Evolutionary conservation across 2,113 vertebrate genomes (phyloP).

Genomic region (Macquaria ambigua): DNA sequence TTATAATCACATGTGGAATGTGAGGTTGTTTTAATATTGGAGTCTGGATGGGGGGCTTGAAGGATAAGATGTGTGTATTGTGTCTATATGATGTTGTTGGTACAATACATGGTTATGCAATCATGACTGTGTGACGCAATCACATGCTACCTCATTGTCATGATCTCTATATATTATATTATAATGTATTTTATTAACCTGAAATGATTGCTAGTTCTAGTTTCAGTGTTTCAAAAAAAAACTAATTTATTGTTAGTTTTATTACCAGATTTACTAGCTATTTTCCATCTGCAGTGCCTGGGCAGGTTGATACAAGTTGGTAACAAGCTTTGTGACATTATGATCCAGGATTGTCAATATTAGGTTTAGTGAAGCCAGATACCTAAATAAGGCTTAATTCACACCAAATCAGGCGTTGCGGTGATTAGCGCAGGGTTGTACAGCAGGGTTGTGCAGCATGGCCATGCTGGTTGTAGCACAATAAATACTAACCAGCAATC

Average conservation of each 20-base stretch:
- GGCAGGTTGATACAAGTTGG: not conserved
- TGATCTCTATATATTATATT: not conserved
- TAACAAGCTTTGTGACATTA: not conserved
- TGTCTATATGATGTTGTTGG: conserved; percentile 50
- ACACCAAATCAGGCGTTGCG: too few relatives aligned
- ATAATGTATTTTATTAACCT: not conserved
- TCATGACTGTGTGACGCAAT: not conserved
- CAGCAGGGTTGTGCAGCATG: too few relatives aligned
- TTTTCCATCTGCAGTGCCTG: too few relatives aligned
- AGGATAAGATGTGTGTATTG: not conserved
- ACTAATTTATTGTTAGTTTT: not conserved
- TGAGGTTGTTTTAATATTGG: conserved; percentile 81
- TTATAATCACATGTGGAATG: conserved; percentile 86
- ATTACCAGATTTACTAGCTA: too few relatives aligned
- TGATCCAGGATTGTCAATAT: not conserved
- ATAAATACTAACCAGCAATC: too few relatives aligned
- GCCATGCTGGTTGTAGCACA: too few relatives aligned
- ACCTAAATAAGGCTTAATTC: not conserved
- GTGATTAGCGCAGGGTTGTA: too few relatives aligned
- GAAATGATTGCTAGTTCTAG: too few relatives aligned
- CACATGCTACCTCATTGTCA: too few relatives aligned
- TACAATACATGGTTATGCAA: not conserved
- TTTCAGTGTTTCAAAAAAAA: too few relatives aligned
- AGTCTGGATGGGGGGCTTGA: conserved; percentile 51
- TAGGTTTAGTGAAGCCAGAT: not conserved